Base-by-base conservation (phyloP, 2,113 vertebrate species). In the Ahaetulla prasina region DNA sequence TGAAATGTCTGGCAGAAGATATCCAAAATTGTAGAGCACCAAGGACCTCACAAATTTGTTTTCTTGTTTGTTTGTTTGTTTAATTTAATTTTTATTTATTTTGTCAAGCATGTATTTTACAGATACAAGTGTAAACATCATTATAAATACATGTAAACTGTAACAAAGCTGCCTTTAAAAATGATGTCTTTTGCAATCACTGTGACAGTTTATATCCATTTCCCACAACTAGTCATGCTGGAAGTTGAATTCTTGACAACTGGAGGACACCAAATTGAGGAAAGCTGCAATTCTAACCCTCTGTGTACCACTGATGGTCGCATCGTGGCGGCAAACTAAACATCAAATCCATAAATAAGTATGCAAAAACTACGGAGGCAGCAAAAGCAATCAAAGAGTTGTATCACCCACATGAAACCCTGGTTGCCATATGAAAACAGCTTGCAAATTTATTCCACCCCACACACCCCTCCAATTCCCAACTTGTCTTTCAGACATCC, bases 1-100 rank as follows among this genome's bases (percentile, higher is more conserved):
- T 30, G 60, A 63, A 63, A 63, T 63, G 60, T 63, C 10, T 63
- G 60, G 27, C 27, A n/a, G 60, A 63, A n/a, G 60, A n/a, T 63
- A n/a, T 30, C 3, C 1, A 63, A n/a, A 11, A 63, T n/a, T 0
- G 1, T 30, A 63, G 11, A 30, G 0, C 27, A n/a, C 27, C 11
- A 30, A 63, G 57, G 57, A 63, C 57, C 27, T 63, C 27, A 30
- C 57, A n/a, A n/a, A n/a, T n/a, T n/a, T n/a, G n/a, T n/a, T n/a
- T n/a, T n/a, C n/a, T n/a, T n/a, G n/a, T n/a, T n/a, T n/a, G n/a
- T n/a, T n/a, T n/a, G n/a, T n/a, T n/a, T n/a, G n/a, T n/a, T n/a
- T n/a, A n/a, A n/a, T n/a, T n/a, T n/a, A n/a, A n/a, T n/a, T n/a
- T n/a, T n/a, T n/a, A n/a, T n/a, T n/a, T n/a, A n/a, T n/a, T n/a